A percentile compares a stretch with the other conserved stretches of the same genome.
phyloP scores from a whole-genome alignment of 2,113 vertebrate genomes.

The Salvelinus namaycush region DNA sequence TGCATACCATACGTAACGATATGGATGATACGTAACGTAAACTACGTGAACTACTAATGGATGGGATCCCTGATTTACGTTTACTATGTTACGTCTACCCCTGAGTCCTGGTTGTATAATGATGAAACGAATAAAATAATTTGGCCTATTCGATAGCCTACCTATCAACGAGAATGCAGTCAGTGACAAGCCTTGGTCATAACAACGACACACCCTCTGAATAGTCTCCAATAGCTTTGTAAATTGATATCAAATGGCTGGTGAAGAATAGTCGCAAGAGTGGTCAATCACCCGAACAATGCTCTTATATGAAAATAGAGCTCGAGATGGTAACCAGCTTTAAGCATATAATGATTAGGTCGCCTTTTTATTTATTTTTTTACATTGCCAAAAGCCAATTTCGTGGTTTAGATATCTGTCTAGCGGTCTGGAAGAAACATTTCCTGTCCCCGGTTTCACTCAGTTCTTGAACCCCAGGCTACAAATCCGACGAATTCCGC shows the following conservation, averaged over 20 bases:
- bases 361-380: background rate
- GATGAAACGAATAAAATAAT: too few species aligned
- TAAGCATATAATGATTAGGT: background rate
- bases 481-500: conserved; percentile 51
- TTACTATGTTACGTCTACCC: too few species aligned
- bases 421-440: conserved; percentile 52
- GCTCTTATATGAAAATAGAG: too few species aligned
- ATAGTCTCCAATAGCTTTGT: conserved; percentile 39
- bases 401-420: background rate
- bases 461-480: conserved; percentile 33
- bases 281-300: too few species aligned
- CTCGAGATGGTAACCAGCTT: background rate
- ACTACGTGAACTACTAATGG: too few species aligned
- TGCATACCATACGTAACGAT: too few species aligned
- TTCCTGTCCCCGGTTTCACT: conserved; percentile 65
- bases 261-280: background rate
- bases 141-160: background rate
- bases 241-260: background rate
- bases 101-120: too few species aligned
- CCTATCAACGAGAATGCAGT: conserved; percentile 30
- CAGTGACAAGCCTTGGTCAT: conserved; percentile 57
- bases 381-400: conserved; percentile 9
- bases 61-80: too few species aligned
- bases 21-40: too few species aligned
- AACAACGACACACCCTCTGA: conserved; percentile 72